These are phyloP conservation scores for Colletes latitarsis DNA, from an alignment of 1,140 invertebrate genomes.

Conservation along the genomic window DNA sequence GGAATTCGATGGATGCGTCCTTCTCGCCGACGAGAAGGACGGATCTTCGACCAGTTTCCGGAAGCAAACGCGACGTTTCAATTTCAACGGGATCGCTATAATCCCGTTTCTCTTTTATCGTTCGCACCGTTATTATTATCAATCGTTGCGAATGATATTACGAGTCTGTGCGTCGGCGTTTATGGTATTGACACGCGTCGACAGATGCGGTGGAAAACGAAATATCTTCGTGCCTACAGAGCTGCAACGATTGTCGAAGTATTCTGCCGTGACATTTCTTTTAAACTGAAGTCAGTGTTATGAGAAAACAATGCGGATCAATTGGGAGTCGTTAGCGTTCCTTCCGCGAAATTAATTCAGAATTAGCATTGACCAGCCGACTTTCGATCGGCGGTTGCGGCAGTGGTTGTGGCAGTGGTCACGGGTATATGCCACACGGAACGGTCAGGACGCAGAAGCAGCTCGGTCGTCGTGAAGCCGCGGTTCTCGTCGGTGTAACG, in stretches of 20 bases:
- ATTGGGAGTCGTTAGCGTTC: background rate
- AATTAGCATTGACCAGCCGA: constrained; percentile 50
- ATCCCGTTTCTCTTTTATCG: background rate
- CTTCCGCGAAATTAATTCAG: constrained; percentile 42
- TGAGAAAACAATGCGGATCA: no score
- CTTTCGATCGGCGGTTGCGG: constrained; percentile 49
- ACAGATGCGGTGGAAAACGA: constrained; percentile 2
- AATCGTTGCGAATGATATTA: background rate
- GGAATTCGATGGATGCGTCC: background rate
- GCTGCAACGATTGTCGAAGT: no score
- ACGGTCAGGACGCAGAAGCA: background rate
- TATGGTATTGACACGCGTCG: background rate
- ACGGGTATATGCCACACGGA: constrained; percentile 7
- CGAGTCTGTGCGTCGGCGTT: background rate
- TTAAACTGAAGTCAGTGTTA: no score
- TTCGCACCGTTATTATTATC: background rate
- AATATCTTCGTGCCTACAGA: background rate
- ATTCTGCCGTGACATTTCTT: no score
- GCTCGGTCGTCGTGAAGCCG: constrained; percentile 5
- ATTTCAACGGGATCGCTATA: background rate
- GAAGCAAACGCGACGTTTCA: no score
- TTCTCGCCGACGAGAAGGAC: background rate
- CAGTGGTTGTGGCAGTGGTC: constrained; percentile 32
- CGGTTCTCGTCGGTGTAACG: constrained; percentile 50
- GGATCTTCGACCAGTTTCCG: background rate